phyloP scores from a whole-genome alignment of 2,888 invertebrate genomes.

The Drosophila subquinaria region DNA sequence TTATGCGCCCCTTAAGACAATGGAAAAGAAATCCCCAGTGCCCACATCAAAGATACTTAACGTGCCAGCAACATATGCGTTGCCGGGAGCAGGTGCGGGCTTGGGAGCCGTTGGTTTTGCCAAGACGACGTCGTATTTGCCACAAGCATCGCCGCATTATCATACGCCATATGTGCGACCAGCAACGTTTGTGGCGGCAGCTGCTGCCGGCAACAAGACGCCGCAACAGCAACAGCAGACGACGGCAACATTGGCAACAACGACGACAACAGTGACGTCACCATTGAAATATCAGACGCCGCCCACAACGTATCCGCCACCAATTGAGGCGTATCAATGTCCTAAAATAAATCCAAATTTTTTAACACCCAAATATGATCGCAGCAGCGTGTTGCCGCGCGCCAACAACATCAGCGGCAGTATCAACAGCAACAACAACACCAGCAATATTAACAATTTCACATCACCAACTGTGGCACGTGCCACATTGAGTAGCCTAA shows the following conservation, averaged over 20 bases:
- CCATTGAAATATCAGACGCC: slow-evolving; percentile 84
- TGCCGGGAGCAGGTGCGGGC: slow-evolving; percentile 62
- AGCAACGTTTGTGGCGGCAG: slow-evolving; percentile 68
- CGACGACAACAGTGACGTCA: slow-evolving; percentile 63
- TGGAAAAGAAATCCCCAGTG: slow-evolving; percentile 82
- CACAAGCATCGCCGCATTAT: slow-evolving; percentile 83
- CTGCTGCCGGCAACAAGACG: slow-evolving; percentile 60
- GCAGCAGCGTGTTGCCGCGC: slow-evolving; percentile 76
- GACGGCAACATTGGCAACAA: slow-evolving; percentile 44
- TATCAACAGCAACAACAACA: slow-evolving; percentile 16
- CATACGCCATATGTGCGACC: slow-evolving; percentile 78
- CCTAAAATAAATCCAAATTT: slow-evolving; percentile 85
- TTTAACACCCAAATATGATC: slow-evolving; percentile 85
- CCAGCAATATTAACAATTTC: slow-evolving; percentile 20
- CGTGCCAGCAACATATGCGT: slow-evolving; percentile 81
- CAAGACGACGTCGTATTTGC: slow-evolving; percentile 79
- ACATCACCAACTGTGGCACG: slow-evolving; percentile 19
- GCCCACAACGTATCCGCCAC: slow-evolving; percentile 84
- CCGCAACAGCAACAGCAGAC: slow-evolving; percentile 58
- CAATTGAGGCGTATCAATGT: slow-evolving; percentile 85
- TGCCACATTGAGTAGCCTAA: slow-evolving; percentile 21
- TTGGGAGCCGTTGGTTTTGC: slow-evolving; percentile 53
- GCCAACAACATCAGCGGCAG: slow-evolving; percentile 60
- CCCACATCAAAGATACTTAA: slow-evolving; percentile 83
- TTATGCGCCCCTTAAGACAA: slow-evolving; percentile 63